Evolutionary conservation across 2,888 invertebrate species (phyloP).

Genomic region (Coleophora deauratella): DNA sequence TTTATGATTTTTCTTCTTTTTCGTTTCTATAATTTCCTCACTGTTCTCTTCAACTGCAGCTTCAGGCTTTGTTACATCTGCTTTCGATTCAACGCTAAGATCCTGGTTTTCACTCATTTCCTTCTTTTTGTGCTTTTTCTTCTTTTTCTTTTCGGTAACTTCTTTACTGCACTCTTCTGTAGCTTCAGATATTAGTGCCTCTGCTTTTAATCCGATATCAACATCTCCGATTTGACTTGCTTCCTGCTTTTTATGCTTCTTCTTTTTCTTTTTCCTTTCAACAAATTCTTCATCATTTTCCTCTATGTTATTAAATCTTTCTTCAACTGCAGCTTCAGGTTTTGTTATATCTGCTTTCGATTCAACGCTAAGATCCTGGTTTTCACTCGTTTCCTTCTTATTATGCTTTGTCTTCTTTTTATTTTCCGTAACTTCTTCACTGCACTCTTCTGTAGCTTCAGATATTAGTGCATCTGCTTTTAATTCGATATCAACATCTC

Average conservation of each 20-base stretch:
- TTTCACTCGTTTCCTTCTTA: neutral
- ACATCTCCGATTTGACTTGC: neutral
- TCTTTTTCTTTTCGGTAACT: slow-evolving; percentile 1
- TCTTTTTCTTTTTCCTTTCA: slow-evolving; percentile 28
- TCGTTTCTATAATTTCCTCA: slow-evolving; percentile 18
- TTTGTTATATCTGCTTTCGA: neutral
- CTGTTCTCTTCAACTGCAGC: neutral
- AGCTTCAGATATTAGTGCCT: neutral
- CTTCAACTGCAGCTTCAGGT: neutral
- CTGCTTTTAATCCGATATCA: neutral
- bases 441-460: neutral
- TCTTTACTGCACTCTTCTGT: no score
- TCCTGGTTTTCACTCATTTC: neutral
- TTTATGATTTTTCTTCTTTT: slow-evolving; percentile 25
- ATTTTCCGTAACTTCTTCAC: no score
- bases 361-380: neutral
- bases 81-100: neutral
- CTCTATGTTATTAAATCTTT: slow-evolving; percentile 3
- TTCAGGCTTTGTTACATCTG: neutral
- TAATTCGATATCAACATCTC: neutral
- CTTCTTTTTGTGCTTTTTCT: neutral
- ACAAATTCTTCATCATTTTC: slow-evolving; percentile 4
- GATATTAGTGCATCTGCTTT: neutral
- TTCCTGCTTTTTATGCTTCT: slow-evolving; percentile 10
- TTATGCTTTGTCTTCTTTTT: slow-evolving; percentile 1